Base-by-base conservation (phyloP, 2,797 vertebrate species). In the Myotis findleyi region DNA sequence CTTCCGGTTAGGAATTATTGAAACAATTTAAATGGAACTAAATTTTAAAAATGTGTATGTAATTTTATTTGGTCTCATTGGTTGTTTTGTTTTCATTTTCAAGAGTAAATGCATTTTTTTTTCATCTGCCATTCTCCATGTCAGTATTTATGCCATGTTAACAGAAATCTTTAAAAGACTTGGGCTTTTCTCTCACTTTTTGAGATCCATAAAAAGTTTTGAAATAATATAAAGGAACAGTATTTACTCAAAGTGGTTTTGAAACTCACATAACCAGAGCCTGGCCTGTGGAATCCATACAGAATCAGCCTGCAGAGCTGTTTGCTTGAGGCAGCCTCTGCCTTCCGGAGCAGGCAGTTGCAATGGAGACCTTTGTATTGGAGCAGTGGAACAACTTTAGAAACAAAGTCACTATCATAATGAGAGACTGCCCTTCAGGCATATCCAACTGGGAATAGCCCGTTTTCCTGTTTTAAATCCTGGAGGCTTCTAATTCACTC, bases 201-300 rank as follows among this genome's bases (percentile, higher is more conserved):
- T 71, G n/a, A 83, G 14, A 79, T 53, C 92, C 12, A 36, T 21
- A 44, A 12, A 12, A 96, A 33, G 72, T 55, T 94, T 93, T 69
- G 8, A 62, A 82, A 66, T 18, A 66, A 21, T 73, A 14, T 27
- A 55, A 49, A 89, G 20, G 64, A 76, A 85, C 47, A 66, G 1
- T 92, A 18, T 76, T 82, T 92, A n/a, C 69, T 82, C 55, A 41
- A 59, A 11, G 71, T 38, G n/a, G 33, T 51, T 77, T 84, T 95
- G 71, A 51, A 79, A 59, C 41, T 68, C 11, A 16, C 14, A 30
- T 36, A 77, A 36, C 44, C 25, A 44, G 72, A 84, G 47, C 9
- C 20, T 77, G 71, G 53, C 71, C 38, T 17, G 0, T 27, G n/a
- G 53, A 77, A 69, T 30, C 11, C 18, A 11, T 21, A 5, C 1